Evolutionary conservation across 2,888 invertebrate genomes (phyloP).

Genomic region (Archaeoteleia sp.): DNA sequence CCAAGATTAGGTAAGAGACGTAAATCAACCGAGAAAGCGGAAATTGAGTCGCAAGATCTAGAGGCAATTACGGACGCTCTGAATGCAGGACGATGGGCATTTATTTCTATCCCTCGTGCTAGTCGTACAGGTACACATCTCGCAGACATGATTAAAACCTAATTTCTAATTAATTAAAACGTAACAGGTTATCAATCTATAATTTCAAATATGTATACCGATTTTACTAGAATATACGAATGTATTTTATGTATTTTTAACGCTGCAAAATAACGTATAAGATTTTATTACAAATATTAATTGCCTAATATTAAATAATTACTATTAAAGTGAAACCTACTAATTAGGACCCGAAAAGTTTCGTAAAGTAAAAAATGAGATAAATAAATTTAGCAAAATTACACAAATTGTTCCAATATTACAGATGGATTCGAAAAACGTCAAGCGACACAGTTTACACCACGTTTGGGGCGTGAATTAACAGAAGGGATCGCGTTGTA

Average conservation of each 20-base stretch:
- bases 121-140: conserved; percentile 29
- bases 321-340: no score
- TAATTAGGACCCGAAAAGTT: no score
- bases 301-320: no score
- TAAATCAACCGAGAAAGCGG: conserved; percentile 68
- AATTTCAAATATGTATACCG: no score
- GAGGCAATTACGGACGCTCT: conserved; percentile 71
- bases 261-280: no score
- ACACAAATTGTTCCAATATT: conserved; percentile 4
- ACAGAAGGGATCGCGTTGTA: conserved; percentile 60
- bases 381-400: neutral
- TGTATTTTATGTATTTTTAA: no score
- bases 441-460: conserved; percentile 72
- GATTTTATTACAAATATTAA: no score
- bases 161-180: neutral
- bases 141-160: neutral
- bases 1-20: conserved; percentile 77
- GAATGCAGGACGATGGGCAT: conserved; percentile 72
- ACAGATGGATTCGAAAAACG: conserved; percentile 65
- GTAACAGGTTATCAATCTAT: neutral
- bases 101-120: conserved; percentile 72
- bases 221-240: no score
- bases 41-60: conserved; percentile 64
- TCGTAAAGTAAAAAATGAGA: neutral
- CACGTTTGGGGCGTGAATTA: conserved; percentile 71